Base-by-base conservation (phyloP, 2,113 vertebrate species). In the Athene cunicularia region DNA sequence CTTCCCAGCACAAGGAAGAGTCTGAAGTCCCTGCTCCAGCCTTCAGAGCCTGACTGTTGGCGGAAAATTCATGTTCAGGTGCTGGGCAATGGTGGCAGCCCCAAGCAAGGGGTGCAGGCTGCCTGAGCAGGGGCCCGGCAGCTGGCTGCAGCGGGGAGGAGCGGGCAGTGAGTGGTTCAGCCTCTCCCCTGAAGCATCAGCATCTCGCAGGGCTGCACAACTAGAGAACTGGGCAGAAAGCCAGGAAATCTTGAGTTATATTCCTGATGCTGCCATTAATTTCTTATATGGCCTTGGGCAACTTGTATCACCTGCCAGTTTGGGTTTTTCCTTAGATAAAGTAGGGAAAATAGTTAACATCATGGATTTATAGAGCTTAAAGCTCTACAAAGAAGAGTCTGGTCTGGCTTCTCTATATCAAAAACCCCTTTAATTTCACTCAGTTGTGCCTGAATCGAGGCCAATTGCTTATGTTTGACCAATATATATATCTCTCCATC, bases 231-330 rank as follows among this genome's bases (percentile, higher is more conserved):
- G 21, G 93, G 93, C 87, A 85, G 81, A 60, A 68, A 86, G 95
- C 94, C 96, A 97, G 87, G 71, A 96, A 91, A 91, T 59, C 89
- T 87, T 93, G 94, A 96, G 84, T 94, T 96, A 95, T 96, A 76
- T 32, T 95, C 93, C 91, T 96, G 94, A 95, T 91, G 85, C 93
- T 94, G 86, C 89, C 94, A 95, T 93, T 96, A 96, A 96, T 96
- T 96, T 97, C 77, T 85, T 93, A 79, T 71, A 91, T 77, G 95
- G 94, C 93, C 94, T 95, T 86, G 91, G 94, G 96, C 94, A 95
- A 94, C 89, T 91, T 95, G 83, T 96, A 92, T 97, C 96, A 96
- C 94, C 96, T 97, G 94, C 93, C 95, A 95, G 88, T 91, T 95
- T 94, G 91, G 73, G 87, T 76, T 97, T 97, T 96, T 89, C 91